phyloP scores from a whole-genome alignment of 2,797 vertebrate species.

The Rhodeus uyekii region DNA sequence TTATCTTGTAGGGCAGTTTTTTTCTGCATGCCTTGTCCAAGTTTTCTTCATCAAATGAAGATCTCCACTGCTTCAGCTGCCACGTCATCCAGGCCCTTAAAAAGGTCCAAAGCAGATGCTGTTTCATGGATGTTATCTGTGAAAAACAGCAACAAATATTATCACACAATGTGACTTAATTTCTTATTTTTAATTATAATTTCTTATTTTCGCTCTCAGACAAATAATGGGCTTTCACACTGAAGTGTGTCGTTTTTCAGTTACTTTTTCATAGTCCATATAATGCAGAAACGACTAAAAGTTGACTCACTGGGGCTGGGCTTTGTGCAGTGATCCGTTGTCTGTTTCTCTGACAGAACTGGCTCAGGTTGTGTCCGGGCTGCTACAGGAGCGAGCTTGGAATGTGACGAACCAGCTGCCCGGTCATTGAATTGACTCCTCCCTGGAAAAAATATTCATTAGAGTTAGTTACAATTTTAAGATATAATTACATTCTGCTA shows the following conservation, averaged over 20 bases:
- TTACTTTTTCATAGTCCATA: not conserved
- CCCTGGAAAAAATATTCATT: conserved; percentile 64
- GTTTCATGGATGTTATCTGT: conserved; percentile 68
- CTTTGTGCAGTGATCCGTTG: conserved; percentile 64
- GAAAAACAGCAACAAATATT: conserved; percentile 20
- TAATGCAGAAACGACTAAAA: not conserved
- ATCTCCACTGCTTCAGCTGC: conserved; percentile 80
- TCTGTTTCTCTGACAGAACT: conserved; percentile 48
- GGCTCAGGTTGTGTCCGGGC: conserved; percentile 77
- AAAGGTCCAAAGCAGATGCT: conserved; percentile 63
- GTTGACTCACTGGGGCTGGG: conserved; percentile 70
- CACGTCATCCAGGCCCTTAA: conserved; percentile 73
- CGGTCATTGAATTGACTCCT: conserved; percentile 77
- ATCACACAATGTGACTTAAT: conserved; percentile 16
- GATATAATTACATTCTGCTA: not conserved
- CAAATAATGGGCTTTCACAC: not conserved
- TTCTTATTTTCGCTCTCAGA: not conserved
- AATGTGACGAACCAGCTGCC: conserved; percentile 57
- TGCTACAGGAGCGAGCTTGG: conserved; percentile 64
- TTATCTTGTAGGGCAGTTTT: conserved; percentile 5
- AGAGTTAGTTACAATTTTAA: conserved; percentile 16
- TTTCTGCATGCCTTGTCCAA: conserved; percentile 6
- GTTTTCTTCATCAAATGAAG: conserved; percentile 74
- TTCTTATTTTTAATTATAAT: not conserved
- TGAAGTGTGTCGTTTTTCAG: conserved; percentile 36